phyloP scores from a whole-genome alignment of 2,888 invertebrate species.

The Alcis repandata region DNA sequence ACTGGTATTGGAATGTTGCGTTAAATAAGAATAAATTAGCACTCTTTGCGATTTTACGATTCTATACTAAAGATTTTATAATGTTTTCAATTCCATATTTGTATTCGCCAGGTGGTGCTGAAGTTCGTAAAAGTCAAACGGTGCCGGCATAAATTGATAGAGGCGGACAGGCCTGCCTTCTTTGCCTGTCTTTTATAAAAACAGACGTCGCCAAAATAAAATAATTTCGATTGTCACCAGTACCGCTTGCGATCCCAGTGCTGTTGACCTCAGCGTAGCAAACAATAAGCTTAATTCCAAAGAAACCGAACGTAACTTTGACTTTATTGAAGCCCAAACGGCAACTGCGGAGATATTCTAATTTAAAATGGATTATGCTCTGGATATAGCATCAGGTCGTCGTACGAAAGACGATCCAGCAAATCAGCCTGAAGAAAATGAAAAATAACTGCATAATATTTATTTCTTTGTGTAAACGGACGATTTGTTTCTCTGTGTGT shows the following conservation, averaged over 20 bases:
- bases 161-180: conserved; percentile 15
- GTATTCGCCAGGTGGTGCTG: conserved; percentile 7
- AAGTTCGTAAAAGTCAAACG: conserved; percentile 15
- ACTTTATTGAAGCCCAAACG: conserved; percentile 60
- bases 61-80: not conserved
- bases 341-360: conserved; percentile 72
- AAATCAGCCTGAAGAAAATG: conserved; percentile 61
- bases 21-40: not conserved
- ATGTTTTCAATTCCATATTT: conserved; percentile 11
- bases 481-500: conserved; percentile 62
- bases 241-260: conserved; percentile 38
- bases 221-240: conserved; percentile 41
- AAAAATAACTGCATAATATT: conserved; percentile 49
- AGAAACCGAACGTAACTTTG: conserved; percentile 42
- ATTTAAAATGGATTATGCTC: conserved; percentile 73
- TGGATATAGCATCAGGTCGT: conserved; percentile 70
- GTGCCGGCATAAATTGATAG: conserved; percentile 14
- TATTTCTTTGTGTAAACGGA: conserved; percentile 52
- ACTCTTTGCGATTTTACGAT: not conserved
- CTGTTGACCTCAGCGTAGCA: conserved; percentile 41
- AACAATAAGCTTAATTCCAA: conserved; percentile 38
- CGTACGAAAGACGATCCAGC: conserved; percentile 68
- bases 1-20: no score
- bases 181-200: conserved; percentile 19
- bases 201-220: conserved; percentile 34